phyloP scores from a whole-genome alignment of 2,888 invertebrate genomes.

The Barypeithes pellucidus region DNA sequence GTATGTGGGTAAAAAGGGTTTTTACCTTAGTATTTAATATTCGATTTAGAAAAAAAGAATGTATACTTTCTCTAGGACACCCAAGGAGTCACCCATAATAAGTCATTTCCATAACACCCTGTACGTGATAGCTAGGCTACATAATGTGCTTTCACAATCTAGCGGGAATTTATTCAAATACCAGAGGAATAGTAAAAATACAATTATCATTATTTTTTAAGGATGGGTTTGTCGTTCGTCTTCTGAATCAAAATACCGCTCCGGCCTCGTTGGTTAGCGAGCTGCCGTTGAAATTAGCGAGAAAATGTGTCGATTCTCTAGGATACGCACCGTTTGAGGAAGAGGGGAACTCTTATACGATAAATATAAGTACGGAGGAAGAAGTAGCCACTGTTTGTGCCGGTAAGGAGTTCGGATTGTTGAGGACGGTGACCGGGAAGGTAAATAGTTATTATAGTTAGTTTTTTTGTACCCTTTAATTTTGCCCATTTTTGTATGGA shows the following conservation, averaged over 20 bases:
- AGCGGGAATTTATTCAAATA: too few relatives aligned
- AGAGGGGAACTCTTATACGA: constrained; percentile 71
- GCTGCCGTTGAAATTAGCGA: constrained; percentile 83
- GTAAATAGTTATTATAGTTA: constrained; percentile 68
- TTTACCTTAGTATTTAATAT: too few relatives aligned
- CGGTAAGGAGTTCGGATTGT: constrained; percentile 92
- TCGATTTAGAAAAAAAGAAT: too few relatives aligned
- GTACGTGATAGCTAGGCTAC: too few relatives aligned
- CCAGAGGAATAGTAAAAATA: neutral
- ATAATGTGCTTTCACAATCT: too few relatives aligned
- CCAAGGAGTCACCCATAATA: too few relatives aligned
- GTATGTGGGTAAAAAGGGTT: too few relatives aligned
- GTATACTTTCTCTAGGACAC: too few relatives aligned
- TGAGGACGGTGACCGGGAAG: constrained; percentile 89
- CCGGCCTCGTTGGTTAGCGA: constrained; percentile 77
- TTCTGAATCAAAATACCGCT: constrained; percentile 77
- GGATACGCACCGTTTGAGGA: constrained; percentile 83
- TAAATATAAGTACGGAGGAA: constrained; percentile 76
- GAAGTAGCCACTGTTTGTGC: constrained; percentile 85
- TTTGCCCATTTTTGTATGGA: neutral
- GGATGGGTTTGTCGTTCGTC: constrained; percentile 87
- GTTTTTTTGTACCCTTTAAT: too few relatives aligned
- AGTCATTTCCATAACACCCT: too few relatives aligned
- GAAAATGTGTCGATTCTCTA: constrained; percentile 85
- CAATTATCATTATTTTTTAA: too few relatives aligned